phyloP scores from a whole-genome alignment of 1,140 invertebrate genomes.

The Copidosoma floridanum region DNA sequence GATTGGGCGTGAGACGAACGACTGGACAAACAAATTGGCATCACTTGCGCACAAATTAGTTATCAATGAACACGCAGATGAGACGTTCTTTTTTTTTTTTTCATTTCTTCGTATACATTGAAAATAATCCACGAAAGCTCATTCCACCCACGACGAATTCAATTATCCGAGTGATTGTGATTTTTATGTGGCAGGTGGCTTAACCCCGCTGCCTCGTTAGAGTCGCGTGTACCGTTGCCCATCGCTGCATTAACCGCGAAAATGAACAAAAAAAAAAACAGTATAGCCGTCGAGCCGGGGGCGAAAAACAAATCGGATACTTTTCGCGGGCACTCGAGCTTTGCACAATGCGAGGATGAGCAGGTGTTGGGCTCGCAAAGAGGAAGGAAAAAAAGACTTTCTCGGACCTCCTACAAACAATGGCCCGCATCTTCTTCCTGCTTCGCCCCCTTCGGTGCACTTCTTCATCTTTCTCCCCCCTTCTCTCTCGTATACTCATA shows the following conservation, averaged over 20 bases:
- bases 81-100: no score
- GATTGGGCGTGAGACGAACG: no score
- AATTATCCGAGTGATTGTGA: constrained; percentile 13
- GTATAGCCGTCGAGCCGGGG: constrained; percentile 5
- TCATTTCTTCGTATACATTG: no score
- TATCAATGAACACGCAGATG: no score
- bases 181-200: constrained; percentile 23
- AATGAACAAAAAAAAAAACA: no score
- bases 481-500: neutral
- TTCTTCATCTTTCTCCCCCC: no score
- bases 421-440: constrained; percentile 16
- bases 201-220: constrained; percentile 7
- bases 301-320: constrained; percentile 21
- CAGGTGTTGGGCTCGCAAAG: constrained; percentile 10
- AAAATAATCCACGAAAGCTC: no score
- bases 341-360: constrained; percentile 5
- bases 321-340: constrained; percentile 1
- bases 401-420: constrained; percentile 22
- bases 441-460: neutral
- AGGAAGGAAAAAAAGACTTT: constrained; percentile 9
- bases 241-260: no score
- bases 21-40: no score
- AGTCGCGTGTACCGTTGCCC: no score
- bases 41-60: no score
- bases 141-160: constrained; percentile 12